These are phyloP conservation scores for Pycnomerus fuliginosus DNA, from an alignment of 2,888 invertebrate genomes.

Conservation along the genomic window DNA sequence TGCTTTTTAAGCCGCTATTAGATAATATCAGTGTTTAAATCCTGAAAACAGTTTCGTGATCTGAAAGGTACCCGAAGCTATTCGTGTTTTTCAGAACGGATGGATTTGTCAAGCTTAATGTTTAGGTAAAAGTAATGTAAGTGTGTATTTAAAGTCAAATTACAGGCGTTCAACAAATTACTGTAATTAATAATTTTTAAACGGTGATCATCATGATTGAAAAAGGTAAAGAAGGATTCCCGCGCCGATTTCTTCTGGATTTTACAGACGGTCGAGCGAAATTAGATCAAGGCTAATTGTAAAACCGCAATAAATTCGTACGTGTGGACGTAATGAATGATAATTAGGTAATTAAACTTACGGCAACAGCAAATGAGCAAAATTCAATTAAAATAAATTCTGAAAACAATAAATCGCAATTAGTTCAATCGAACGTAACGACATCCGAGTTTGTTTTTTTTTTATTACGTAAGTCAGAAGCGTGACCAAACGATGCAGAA, in stretches of 20 bases:
- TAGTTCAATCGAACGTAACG: slow-evolving; percentile 43
- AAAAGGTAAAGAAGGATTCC: too few species aligned
- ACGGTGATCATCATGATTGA: too few species aligned
- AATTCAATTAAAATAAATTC: slow-evolving; percentile 48
- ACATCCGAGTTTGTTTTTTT: slow-evolving; percentile 29
- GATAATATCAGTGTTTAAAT: too few species aligned
- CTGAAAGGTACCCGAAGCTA: too few species aligned
- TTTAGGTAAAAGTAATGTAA: not conserved
- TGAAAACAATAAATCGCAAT: slow-evolving; percentile 47
- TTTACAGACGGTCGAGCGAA: too few species aligned
- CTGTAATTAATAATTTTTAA: slow-evolving; percentile 20
- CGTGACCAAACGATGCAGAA: slow-evolving; percentile 39
- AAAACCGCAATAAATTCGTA: slow-evolving; percentile 15
- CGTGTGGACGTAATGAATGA: slow-evolving; percentile 23
- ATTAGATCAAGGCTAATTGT: slow-evolving; percentile 21
- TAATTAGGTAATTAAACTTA: slow-evolving; percentile 34
- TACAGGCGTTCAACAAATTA: slow-evolving; percentile 17
- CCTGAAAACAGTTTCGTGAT: too few species aligned
- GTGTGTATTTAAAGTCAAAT: slow-evolving; percentile 20
- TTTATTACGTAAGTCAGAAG: slow-evolving; percentile 40
- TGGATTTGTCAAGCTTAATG: not conserved
- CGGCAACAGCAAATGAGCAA: slow-evolving; percentile 38
- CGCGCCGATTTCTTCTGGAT: too few species aligned
- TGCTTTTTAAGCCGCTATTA: too few species aligned
- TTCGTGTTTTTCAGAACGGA: too few species aligned